Evolutionary conservation across 2,888 invertebrate genomes (phyloP).

Genomic region (Dendrolimus pini): DNA sequence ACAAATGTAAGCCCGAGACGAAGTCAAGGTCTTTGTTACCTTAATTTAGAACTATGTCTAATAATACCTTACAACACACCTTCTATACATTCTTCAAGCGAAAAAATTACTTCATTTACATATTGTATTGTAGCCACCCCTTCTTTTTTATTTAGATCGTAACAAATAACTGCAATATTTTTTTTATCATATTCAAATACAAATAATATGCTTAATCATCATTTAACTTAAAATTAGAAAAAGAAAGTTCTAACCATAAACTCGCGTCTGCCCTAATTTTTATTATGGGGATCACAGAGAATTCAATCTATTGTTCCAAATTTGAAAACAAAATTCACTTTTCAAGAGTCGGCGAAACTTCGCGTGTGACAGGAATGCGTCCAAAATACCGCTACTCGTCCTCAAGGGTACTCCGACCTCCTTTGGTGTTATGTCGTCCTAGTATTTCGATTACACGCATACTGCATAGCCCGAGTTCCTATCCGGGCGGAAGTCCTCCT

Average conservation of each 20-base stretch:
- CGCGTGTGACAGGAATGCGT: slow-evolving; percentile 15
- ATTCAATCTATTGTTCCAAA: not conserved
- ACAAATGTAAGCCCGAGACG: no score
- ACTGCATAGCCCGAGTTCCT: not conserved
- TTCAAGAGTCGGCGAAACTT: not conserved
- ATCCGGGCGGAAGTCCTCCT: not conserved
- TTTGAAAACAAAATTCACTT: not conserved
- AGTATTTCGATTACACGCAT: not conserved
- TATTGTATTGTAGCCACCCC: no score
- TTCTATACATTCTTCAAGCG: no score
- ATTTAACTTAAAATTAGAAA: no score
- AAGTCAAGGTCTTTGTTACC: no score
- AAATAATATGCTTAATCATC: no score
- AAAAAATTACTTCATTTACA: no score
- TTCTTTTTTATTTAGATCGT: no score
- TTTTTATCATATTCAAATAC: no score
- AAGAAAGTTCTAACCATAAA: not conserved
- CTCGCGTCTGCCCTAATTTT: not conserved
- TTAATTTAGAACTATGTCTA: no score
- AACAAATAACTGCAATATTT: no score
- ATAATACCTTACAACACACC: no score
- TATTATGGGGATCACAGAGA: not conserved
- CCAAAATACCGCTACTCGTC: slow-evolving; percentile 21
- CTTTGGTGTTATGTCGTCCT: slow-evolving; percentile 1
- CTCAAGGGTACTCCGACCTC: slow-evolving; percentile 7